Evolutionary conservation across 2,888 invertebrate genomes (phyloP), one percentile per base, ranked within the genome.

Genomic region (Allophyes oxyacanthae): DNA sequence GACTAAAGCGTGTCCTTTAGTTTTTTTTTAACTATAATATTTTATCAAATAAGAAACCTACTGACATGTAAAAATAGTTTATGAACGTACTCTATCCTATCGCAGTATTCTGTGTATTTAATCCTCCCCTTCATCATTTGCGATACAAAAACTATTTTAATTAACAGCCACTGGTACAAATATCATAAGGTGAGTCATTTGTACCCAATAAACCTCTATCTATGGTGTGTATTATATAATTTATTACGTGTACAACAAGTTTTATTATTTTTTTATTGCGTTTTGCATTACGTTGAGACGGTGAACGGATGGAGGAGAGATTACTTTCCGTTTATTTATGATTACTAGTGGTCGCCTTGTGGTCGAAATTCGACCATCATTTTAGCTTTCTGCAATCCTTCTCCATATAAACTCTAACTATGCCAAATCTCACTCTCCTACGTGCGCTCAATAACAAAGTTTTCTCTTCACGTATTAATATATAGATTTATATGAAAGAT

Each of bases 131-230:
- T 10, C 6, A 37, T 14, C 40, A 58, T 50, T 50, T 50, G 38
- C 13, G 11, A 30, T 49, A 57, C 32, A 54, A 63, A 50, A 61
- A 54, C 40, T 28, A 46, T 65, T 56, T 70, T 70, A 74, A 73
- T 73, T 59, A 73, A 73, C 64, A 53, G 49, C 25, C 38, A 11
- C 40, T 1, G 46, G 30, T 46, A 42, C 33, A 26, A 45, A 33
- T 53, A 55, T 57, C 38, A 51, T 64, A 61, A 45, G 69, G 64
- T 78, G 74, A 77, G 64, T 67, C 71, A 78, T 79, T 81, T 74
- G 74, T 74, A 76, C 69, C 59, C 67, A 72, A 75, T 76, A 78
- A 79, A 79, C 78, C 65, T 71, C 70, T 78, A 80, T 81, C 80
- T 73, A 46, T 50, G 52, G 42, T 62, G 55, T 73, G 77, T 77